Conservation (phyloP, 2,113 vertebrate species). For the Rhinopithecus roxellana region DNA sequence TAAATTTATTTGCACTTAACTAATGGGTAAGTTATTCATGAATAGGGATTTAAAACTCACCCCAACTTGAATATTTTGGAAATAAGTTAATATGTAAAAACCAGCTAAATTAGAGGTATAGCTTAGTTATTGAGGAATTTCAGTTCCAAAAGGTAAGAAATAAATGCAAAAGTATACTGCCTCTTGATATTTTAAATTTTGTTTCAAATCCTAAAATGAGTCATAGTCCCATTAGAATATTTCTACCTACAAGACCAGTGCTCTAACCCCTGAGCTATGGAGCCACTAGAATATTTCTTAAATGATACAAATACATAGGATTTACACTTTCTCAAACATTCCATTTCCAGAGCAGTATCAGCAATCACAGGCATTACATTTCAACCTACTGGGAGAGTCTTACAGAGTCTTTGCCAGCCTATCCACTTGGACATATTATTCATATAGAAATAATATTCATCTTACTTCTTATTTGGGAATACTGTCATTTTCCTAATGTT, state of each 20-base stretch:
- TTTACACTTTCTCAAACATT: conserved; percentile 70
- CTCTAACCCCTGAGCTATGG: too few relatives aligned
- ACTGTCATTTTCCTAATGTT: conserved; percentile 52
- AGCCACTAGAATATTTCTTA: conserved; percentile 62
- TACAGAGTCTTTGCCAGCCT: conserved; percentile 52
- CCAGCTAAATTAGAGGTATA: conserved; percentile 51
- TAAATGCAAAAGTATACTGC: not conserved
- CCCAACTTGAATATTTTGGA: conserved; percentile 57
- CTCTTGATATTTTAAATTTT: conserved; percentile 65
- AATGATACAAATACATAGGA: conserved; percentile 58
- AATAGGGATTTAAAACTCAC: conserved; percentile 55
- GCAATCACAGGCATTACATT: conserved; percentile 66
- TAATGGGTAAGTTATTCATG: conserved; percentile 53
- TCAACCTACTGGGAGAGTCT: conserved; percentile 46
- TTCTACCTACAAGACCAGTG: not conserved
- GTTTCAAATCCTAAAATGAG: conserved; percentile 56
- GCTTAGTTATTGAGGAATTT: conserved; percentile 33
- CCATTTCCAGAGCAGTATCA: not conserved
- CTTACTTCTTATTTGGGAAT: conserved; percentile 57
- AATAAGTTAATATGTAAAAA: conserved; percentile 63
- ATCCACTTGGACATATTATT: conserved; percentile 58
- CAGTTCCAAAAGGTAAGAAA: conserved; percentile 36
- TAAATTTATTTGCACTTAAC: conserved; percentile 21
- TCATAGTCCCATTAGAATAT: conserved; percentile 61
- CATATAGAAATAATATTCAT: conserved; percentile 52